Evolutionary conservation across 1,140 invertebrate genomes (phyloP).

Genomic region (Aphidius ervi): DNA sequence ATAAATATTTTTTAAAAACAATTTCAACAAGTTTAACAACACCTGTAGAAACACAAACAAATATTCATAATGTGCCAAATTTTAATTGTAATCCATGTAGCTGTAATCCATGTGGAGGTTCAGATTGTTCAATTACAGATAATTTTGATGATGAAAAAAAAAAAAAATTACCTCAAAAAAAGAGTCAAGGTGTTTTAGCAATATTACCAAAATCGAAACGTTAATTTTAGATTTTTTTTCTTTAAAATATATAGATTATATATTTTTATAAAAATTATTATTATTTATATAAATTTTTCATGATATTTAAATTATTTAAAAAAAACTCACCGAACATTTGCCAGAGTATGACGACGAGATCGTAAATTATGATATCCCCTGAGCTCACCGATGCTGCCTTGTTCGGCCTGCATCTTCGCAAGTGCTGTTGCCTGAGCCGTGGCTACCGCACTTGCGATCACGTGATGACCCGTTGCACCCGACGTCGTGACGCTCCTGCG

Average conservation of each 20-base stretch:
- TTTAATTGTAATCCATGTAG: constrained; percentile 4
- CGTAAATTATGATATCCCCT: constrained; percentile 81
- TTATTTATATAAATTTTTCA: neutral
- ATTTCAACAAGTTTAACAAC: neutral
- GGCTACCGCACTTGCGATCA: constrained; percentile 46
- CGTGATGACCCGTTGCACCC: constrained; percentile 47
- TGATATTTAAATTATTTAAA: neutral
- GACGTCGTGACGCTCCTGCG: constrained; percentile 51
- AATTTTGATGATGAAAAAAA: neutral
- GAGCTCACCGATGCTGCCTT: constrained; percentile 80
- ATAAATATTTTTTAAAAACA: too few relatives aligned
- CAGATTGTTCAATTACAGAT: neutral
- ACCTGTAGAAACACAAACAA: neutral
- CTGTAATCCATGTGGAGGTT: constrained; percentile 3
- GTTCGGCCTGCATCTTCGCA: constrained; percentile 81
- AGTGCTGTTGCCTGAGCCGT: constrained; percentile 49
- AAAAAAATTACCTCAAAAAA: neutral
- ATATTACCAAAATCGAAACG: neutral
- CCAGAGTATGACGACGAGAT: constrained; percentile 77
- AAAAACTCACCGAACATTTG: constrained; percentile 78
- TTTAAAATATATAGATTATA: too few relatives aligned
- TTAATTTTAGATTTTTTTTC: too few relatives aligned
- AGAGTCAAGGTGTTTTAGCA: neutral
- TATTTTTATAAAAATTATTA: too few relatives aligned
- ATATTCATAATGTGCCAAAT: neutral